These are phyloP conservation scores for Diadophis punctatus DNA, from an alignment of 2,113 vertebrate genomes.

Conservation along the genomic window DNA sequence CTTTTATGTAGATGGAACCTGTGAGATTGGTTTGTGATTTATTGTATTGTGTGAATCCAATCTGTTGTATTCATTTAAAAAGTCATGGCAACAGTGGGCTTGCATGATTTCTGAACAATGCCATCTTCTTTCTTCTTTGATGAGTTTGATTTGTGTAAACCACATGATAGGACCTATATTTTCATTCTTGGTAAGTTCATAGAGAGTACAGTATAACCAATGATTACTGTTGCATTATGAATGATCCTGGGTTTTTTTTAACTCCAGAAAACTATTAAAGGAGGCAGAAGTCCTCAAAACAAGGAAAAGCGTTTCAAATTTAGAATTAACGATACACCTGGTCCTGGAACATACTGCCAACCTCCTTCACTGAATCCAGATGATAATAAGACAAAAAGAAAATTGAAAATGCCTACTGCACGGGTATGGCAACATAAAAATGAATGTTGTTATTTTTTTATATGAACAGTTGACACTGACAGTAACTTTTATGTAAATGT, in stretches of 20 bases:
- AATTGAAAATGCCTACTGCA: slow-evolving; percentile 15
- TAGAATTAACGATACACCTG: slow-evolving; percentile 61
- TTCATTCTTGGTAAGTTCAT: background rate
- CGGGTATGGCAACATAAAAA: slow-evolving; percentile 33
- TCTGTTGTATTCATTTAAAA: background rate
- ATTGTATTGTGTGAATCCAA: background rate
- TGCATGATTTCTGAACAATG: background rate
- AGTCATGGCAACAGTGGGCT: background rate
- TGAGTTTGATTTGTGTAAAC: background rate
- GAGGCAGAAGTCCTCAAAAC: slow-evolving; percentile 74
- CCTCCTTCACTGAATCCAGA: slow-evolving; percentile 12
- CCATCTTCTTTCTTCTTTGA: background rate
- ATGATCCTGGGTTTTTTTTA: background rate
- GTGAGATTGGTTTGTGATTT: background rate
- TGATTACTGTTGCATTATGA: background rate
- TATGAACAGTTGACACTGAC: slow-evolving; percentile 7
- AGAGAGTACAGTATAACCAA: background rate
- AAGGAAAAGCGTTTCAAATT: slow-evolving; percentile 74
- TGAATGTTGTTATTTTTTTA: background rate
- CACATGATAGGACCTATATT: background rate
- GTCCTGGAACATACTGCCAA: slow-evolving; percentile 71
- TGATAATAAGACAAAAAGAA: slow-evolving; percentile 18
- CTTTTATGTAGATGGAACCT: background rate
- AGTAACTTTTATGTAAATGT: background rate
- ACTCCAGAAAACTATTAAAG: slow-evolving; percentile 58